Percentiles rank a stretch among this genome's conserved stretches.
These are phyloP conservation scores for Poeciliopsis presidionis DNA, from an alignment of 2,797 vertebrate species.

Conservation along the genomic window DNA sequence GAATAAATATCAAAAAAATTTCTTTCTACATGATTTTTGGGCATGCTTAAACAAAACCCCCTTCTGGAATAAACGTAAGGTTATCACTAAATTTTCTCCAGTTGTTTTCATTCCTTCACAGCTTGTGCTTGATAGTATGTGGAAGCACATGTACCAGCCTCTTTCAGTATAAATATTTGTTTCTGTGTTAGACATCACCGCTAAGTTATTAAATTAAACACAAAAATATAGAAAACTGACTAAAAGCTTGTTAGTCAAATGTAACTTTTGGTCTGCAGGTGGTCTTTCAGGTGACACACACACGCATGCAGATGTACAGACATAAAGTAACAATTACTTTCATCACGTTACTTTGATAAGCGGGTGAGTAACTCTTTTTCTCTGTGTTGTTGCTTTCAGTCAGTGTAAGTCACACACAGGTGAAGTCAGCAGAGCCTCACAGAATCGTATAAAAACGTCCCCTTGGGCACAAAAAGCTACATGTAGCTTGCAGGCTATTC, in stretches of 20 bases:
- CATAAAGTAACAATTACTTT: constrained; percentile 45
- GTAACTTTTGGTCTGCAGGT: constrained; percentile 43
- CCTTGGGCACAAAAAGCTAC: constrained; percentile 20
- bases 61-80: constrained; percentile 12
- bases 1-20: constrained; percentile 8
- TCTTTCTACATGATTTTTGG: neutral
- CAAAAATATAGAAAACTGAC: neutral
- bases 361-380: constrained; percentile 68
- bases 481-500: neutral
- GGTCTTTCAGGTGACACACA: constrained; percentile 61
- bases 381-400: constrained; percentile 43
- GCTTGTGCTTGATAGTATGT: constrained; percentile 6
- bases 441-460: constrained; percentile 36
- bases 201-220: neutral
- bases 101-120: constrained; percentile 9
- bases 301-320: constrained; percentile 30
- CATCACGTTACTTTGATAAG: constrained; percentile 37
- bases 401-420: constrained; percentile 51
- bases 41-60: constrained; percentile 4
- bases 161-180: neutral
- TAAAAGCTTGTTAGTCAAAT: constrained; percentile 50
- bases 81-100: neutral
- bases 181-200: neutral
- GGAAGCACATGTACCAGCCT: neutral
- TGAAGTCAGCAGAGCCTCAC: constrained; percentile 36